These are phyloP conservation scores for Numenius arquata DNA, from an alignment of 2,113 vertebrate genomes.

Conservation along the genomic window DNA sequence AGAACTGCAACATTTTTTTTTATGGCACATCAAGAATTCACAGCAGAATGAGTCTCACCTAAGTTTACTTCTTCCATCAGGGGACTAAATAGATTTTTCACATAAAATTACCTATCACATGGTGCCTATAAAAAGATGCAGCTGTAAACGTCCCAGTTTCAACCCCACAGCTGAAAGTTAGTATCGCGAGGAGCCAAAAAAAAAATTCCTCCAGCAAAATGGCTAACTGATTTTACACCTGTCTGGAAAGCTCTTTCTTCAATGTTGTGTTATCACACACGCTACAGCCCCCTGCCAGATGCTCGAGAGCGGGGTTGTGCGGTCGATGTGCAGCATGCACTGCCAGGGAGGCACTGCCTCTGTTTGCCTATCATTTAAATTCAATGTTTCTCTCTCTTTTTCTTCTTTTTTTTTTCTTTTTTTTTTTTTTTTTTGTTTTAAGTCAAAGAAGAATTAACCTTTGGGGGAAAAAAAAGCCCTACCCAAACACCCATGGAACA, in stretches of 20 bases:
- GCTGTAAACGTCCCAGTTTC: slow-evolving; percentile 21
- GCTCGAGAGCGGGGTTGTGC: fast-evolving
- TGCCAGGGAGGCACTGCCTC: not conserved
- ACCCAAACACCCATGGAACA: fast-evolving
- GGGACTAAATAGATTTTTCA: slow-evolving; percentile 33
- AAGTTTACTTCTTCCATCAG: slow-evolving; percentile 43
- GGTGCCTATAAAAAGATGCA: slow-evolving; percentile 15
- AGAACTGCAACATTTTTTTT: not conserved
- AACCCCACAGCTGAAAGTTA: not conserved
- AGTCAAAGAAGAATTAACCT: slow-evolving; percentile 7
- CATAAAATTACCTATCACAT: slow-evolving; percentile 20
- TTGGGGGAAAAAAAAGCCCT: not conserved
- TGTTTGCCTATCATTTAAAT: not conserved
- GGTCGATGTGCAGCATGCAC: not conserved
- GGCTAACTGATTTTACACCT: not conserved
- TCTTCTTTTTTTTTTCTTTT: not conserved
- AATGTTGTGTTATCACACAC: fast-evolving
- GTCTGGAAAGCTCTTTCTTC: not conserved
- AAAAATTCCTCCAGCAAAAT: not conserved
- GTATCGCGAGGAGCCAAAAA: not conserved
- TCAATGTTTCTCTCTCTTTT: not conserved
- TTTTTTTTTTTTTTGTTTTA: not conserved
- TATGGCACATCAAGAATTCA: not conserved
- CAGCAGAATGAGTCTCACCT: slow-evolving; percentile 1
- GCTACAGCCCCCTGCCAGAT: not conserved